Conservation (phyloP, 2,113 vertebrate genomes). For the Nesogale talazaci region DNA sequence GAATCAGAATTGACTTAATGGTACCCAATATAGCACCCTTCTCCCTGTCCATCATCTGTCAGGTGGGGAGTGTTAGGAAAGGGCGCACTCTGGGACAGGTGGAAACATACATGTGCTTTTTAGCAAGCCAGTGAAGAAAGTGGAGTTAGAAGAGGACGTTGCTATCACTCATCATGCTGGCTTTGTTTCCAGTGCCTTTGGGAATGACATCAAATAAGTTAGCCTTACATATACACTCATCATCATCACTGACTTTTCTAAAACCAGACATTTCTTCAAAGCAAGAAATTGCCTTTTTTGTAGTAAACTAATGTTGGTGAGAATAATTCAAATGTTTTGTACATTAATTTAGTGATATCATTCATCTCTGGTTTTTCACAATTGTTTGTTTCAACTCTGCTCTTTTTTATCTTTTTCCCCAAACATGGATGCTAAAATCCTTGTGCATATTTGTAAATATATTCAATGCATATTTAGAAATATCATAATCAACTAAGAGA, state of each 20-base stretch:
- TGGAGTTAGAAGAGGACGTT: background rate
- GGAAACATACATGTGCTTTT: background rate
- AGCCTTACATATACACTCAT: background rate
- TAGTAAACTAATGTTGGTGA: background rate
- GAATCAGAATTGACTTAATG: background rate
- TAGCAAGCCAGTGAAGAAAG: background rate
- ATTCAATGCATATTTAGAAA: background rate
- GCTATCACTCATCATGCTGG: too few relatives aligned
- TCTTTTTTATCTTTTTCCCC: background rate
- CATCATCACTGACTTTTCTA: background rate
- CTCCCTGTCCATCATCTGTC: background rate
- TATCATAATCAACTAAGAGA: too few relatives aligned
- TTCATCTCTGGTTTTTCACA: background rate
- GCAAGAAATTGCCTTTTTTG: background rate
- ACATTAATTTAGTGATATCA: background rate
- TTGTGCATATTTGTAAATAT: background rate
- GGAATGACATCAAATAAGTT: background rate
- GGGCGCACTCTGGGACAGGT: background rate
- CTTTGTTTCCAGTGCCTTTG: background rate
- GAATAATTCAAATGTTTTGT: background rate
- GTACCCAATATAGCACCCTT: background rate
- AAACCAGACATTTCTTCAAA: background rate
- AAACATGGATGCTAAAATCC: background rate
- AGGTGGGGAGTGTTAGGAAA: background rate
- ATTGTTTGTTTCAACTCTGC: background rate